Base-by-base conservation (phyloP, 1,140 invertebrate genomes). In the Anadara kagoshimensis region DNA sequence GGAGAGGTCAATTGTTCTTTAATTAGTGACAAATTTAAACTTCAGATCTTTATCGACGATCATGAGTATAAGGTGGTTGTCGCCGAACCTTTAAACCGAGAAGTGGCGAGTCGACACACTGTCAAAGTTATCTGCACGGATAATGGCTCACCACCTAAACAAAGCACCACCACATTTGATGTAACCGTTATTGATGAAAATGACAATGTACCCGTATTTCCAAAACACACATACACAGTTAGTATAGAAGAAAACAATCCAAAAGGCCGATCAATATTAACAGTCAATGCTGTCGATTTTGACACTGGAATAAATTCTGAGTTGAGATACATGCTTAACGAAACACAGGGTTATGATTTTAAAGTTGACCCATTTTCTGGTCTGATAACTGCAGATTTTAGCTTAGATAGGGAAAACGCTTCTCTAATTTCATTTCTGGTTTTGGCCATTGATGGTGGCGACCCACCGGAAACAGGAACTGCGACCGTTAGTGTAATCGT, bases 181-280 rank as follows among this genome's bases (percentile, higher is more conserved):
- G 95, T 98, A 29, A 95, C 94, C 11, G 95, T 98, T 22, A 81
- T 94, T 47, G 96, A 98, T 87, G 94, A 95, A 72, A 98, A 98
- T 86, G 96, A 98, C 88, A 94, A 97, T 86, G 91, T 92, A 26
- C 96, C 97, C 0, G 90, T 92, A 70, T 97, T 97, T 88, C 43
- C 47, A 5, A 49, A 78, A 53, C 47, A 51, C 2, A 20, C 51
- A 12, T 77, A 69, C 56, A 49, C 47, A 12, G 56, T 70, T 16
- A 66, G 54, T 20, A 57, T 83, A 2, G 36, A 61, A 26, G 83
- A 85, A 69, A 80, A 85, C 61, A 78, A 70, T 49, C 83, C 88
- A 96, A 98, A 88, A 95, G 96, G 3, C 97, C 97, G 87, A 96
- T 98, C 89, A 24, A 41, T 79, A 16, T 69, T 73, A 1, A 69